Conservation (phyloP, 2,797 vertebrate genomes). For the Syngnathus rostellatus region DNA sequence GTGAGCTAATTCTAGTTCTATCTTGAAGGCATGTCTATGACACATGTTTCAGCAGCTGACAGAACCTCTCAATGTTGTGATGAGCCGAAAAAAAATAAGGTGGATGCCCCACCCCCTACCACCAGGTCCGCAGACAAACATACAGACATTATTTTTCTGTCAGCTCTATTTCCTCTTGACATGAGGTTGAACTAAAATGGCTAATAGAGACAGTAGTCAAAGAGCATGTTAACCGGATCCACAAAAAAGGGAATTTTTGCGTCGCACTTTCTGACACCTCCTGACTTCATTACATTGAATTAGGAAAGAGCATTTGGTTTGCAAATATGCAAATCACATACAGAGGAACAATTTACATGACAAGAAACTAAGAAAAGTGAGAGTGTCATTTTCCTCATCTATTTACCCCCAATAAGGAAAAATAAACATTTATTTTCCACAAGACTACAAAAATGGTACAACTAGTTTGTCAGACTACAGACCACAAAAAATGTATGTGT, state of each 20-base stretch:
- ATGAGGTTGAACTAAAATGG: neutral
- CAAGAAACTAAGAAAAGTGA: neutral
- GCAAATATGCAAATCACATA: neutral
- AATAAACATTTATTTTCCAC: constrained; percentile 17
- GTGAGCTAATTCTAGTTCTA: neutral
- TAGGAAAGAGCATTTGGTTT: neutral
- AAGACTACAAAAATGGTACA: neutral
- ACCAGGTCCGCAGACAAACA: neutral
- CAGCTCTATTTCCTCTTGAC: constrained; percentile 1
- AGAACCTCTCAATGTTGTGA: neutral
- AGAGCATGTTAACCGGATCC: neutral
- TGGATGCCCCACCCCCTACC: no score
- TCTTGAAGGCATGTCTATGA: neutral
- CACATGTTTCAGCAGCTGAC: neutral
- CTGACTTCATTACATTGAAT: neutral
- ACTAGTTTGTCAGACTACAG: constrained; percentile 10
- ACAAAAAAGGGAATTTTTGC: neutral
- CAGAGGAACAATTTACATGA: neutral
- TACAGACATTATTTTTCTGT: neutral
- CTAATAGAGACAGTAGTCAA: constrained; percentile 9
- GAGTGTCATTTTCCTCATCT: neutral
- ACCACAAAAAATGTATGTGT: neutral
- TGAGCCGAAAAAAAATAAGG: no score
- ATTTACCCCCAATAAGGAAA: neutral
- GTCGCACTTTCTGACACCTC: neutral